A percentile compares a stretch with the other conserved stretches of the same genome.
Evolutionary conservation across 2,113 vertebrate genomes (phyloP).

Genomic region (Boleophthalmus pectinirostris): DNA sequence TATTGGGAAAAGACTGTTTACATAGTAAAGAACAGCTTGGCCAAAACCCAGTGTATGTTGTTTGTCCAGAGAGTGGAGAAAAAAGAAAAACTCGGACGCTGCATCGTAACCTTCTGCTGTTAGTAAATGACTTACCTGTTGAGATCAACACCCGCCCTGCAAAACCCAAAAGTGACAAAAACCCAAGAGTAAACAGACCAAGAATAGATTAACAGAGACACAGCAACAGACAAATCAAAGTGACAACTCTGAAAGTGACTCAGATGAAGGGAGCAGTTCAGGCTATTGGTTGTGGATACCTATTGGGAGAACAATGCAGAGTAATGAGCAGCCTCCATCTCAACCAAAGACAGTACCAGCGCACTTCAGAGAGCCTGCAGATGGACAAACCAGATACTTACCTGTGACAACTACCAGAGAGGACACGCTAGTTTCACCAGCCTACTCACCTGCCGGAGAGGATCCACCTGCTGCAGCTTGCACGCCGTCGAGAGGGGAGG

Average conservation of each 20-base stretch:
- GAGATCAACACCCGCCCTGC: neutral
- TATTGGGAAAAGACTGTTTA: constrained; percentile 1
- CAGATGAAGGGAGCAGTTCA: neutral
- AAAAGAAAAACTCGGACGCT: neutral
- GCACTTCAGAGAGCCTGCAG: neutral
- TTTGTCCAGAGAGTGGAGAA: neutral
- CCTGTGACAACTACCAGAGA: neutral
- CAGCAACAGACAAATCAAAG: neutral
- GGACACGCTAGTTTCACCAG: neutral
- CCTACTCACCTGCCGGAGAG: neutral
- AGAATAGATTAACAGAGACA: neutral
- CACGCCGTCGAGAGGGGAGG: neutral
- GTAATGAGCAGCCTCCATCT: neutral
- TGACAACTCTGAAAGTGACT: constrained; percentile 1
- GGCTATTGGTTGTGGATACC: neutral
- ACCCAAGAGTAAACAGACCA: neutral
- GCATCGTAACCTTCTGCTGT: constrained; percentile 15
- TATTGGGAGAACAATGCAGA: neutral
- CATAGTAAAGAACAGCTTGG: neutral
- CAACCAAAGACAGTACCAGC: neutral
- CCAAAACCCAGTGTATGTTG: neutral
- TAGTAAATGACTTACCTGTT: constrained; percentile 24
- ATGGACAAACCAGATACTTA: neutral
- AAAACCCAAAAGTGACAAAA: neutral
- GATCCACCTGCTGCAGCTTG: neutral